These are phyloP conservation scores for Parus major DNA, from an alignment of 2,113 vertebrate genomes.

Conservation along the genomic window DNA sequence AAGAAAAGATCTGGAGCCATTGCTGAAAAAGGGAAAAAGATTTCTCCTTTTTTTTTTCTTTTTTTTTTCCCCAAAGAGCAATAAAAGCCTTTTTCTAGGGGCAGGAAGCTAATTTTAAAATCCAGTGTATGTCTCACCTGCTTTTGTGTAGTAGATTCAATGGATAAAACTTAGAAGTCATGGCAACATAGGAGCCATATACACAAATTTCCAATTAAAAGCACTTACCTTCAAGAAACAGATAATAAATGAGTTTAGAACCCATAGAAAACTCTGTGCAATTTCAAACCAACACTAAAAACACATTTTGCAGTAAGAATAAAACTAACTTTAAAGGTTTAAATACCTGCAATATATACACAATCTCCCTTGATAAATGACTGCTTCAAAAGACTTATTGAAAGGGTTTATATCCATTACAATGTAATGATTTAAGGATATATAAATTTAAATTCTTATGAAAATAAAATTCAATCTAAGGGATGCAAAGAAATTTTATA, in stretches of 20 bases:
- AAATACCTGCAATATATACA: neutral
- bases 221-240: neutral
- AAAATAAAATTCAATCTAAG: neutral
- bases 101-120: neutral
- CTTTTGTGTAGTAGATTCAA: neutral
- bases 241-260: neutral
- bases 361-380: neutral
- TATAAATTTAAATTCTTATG: neutral
- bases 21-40: neutral
- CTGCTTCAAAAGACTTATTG: neutral
- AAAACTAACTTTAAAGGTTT: neutral
- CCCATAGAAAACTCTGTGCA: neutral
- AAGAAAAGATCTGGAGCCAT: neutral
- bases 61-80: neutral
- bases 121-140: neutral
- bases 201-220: neutral
- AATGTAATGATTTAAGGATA: neutral
- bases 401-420: neutral
- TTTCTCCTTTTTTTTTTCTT: fast-evolving
- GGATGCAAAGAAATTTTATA: neutral
- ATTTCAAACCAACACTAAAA: neutral
- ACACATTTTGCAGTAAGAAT: neutral
- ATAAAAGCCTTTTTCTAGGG: neutral
- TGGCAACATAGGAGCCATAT: neutral
- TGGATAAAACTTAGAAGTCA: neutral